Evolutionary conservation across 2,888 invertebrate genomes (phyloP).

Genomic region (Lymantria dispar): DNA sequence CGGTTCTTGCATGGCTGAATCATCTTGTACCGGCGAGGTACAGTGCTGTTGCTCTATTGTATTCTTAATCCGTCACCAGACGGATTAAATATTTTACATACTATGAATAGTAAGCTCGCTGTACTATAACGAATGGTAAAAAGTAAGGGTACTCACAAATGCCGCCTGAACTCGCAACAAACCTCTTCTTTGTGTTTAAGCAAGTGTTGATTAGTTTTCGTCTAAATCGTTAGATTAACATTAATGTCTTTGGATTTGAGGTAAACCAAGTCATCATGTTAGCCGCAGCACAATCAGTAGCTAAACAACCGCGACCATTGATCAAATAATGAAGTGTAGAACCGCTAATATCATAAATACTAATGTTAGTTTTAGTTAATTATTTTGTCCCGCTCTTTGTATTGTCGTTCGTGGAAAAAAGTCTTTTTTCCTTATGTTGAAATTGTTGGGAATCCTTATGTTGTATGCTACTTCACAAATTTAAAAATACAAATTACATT

Average conservation of each 20-base stretch:
- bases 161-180: background rate
- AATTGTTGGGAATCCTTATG: too few relatives aligned
- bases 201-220: background rate
- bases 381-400: too few relatives aligned
- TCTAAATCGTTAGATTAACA: constrained; percentile 3
- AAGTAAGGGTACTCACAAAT: background rate
- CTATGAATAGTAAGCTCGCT: background rate
- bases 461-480: too few relatives aligned
- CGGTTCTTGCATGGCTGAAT: too few relatives aligned
- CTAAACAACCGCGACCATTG: background rate
- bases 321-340: background rate
- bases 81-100: too few relatives aligned
- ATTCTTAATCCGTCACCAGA: too few relatives aligned
- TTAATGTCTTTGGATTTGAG: background rate
- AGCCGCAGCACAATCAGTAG: background rate
- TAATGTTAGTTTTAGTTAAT: too few relatives aligned
- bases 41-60: too few relatives aligned
- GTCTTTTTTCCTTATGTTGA: too few relatives aligned
- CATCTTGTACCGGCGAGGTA: too few relatives aligned
- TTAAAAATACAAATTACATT: too few relatives aligned
- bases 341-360: background rate
- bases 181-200: background rate
- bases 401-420: too few relatives aligned
- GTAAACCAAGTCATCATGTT: background rate
- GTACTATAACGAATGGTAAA: background rate